These are phyloP conservation scores for Vanessa cardui DNA, from an alignment of 2,888 invertebrate species.

Conservation along the genomic window DNA sequence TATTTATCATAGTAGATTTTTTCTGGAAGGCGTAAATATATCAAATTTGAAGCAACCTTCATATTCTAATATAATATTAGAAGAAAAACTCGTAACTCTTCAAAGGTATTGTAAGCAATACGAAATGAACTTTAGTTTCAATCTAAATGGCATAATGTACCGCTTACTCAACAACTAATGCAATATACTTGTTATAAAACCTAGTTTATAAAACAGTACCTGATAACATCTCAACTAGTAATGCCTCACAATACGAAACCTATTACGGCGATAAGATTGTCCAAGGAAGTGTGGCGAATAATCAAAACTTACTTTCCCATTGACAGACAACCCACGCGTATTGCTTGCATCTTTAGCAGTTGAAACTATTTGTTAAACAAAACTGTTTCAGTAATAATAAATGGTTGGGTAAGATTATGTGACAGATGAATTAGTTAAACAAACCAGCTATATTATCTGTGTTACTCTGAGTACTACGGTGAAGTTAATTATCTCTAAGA, in stretches of 20 bases:
- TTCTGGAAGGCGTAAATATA: background rate
- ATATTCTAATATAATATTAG: no score
- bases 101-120: slow-evolving; percentile 5
- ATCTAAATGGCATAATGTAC: slow-evolving; percentile 23
- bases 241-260: slow-evolving; percentile 14
- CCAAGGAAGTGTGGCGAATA: slow-evolving; percentile 44
- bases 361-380: slow-evolving; percentile 28
- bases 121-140: slow-evolving; percentile 15
- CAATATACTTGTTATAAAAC: slow-evolving; percentile 16
- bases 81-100: slow-evolving; percentile 16
- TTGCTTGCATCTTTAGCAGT: slow-evolving; percentile 26
- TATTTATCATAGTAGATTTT: no score
- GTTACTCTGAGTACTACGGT: no score
- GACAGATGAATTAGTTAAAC: background rate
- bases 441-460: no score
- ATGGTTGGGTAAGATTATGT: background rate
- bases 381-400: slow-evolving; percentile 16
- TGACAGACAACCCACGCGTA: slow-evolving; percentile 57
- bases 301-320: slow-evolving; percentile 64
- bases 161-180: slow-evolving; percentile 16
- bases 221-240: slow-evolving; percentile 23
- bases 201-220: slow-evolving; percentile 22
- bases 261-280: slow-evolving; percentile 24
- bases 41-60: no score
- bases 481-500: no score